Base-by-base conservation (phyloP, 2,113 vertebrate species). In the Panthera uncia region DNA sequence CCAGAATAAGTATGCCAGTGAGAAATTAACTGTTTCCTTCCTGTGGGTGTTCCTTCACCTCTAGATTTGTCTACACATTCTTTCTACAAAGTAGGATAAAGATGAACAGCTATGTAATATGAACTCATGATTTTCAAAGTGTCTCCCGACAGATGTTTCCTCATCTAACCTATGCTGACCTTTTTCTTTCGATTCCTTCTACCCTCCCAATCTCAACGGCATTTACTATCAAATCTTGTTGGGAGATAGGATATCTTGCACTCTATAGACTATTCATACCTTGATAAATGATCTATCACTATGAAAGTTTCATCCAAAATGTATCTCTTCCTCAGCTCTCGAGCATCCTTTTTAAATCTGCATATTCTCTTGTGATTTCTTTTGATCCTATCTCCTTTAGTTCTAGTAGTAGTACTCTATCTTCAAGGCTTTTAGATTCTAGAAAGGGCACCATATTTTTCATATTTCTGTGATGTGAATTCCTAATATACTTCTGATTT, bases 401-500 rank as follows among this genome's bases (percentile, higher is more conserved):
- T 97, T 98, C 96, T 98, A 96, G 93, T 95, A 98, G 92, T 93
- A 96, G 91, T 92, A 82, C 94, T 97, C 69, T 97, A 96, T 97
- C 98, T 98, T 97, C 94, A 97, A 97, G 96, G 93, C 79, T 97
- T 98, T 97, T 91, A 98, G 95, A 96, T 98, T 98, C 97, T 98
- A 97, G 98, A 98, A 98, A 97, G 96, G 96, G 83, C 95, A 97
- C 94, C 96, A 97, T 97, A 96, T 98, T 98, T 95, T 98, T 97
- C 65, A 94, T 98, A 98, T 97, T 98, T 97, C 95, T 98, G 98
- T 98, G 97, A 98, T 97, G 94, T 95, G 96, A 97, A 96, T 98
- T 98, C 98, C 93, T 96, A 98, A 98, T 90, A 87, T 95, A 98
- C 65, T 92, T 98, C 98, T 98, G 89, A 98, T 98, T 98, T 98